phyloP scores from a whole-genome alignment of 92 coral and sea anemone genomes.

The Zoanthus sansibaricus region DNA sequence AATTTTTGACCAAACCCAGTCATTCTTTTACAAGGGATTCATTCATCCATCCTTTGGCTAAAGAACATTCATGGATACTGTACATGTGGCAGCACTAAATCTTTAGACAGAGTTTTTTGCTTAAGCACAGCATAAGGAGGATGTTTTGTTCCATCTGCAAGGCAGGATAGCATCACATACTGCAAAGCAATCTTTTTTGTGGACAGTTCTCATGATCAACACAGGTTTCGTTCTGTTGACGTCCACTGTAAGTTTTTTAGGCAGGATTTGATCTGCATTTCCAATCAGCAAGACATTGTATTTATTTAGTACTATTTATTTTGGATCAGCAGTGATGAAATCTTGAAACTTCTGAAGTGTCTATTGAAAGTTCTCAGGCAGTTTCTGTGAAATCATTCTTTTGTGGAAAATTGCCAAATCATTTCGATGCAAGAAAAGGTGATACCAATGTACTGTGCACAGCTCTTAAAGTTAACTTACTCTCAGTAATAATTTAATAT shows the following conservation, averaged over 20 bases:
- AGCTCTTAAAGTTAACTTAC: conserved; percentile 50
- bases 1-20: conserved; percentile 35
- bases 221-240: conserved; percentile 41
- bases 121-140: conserved; percentile 55
- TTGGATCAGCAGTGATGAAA: conserved; percentile 42
- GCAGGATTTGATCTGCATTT: conserved; percentile 63
- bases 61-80: conserved; percentile 44
- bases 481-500: conserved; percentile 30
- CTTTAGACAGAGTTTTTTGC: conserved; percentile 47
- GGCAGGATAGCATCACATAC: conserved; percentile 57
- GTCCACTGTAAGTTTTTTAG: conserved; percentile 40
- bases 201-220: conserved; percentile 54
- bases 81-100: conserved; percentile 38
- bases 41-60: conserved; percentile 59
- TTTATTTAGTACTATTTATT: not conserved
- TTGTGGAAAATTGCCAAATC: conserved; percentile 44
- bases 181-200: conserved; percentile 49
- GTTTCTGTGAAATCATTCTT: conserved; percentile 51
- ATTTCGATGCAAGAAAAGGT: conserved; percentile 45
- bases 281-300: conserved; percentile 42
- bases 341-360: conserved; percentile 45
- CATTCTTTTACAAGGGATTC: conserved; percentile 51
- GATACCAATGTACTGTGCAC: conserved; percentile 53
- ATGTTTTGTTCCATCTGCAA: conserved; percentile 44
- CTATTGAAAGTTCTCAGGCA: conserved; percentile 42